Conservation (phyloP, 2,113 vertebrate genomes). For the Ophthalmolycus amberensis region DNA sequence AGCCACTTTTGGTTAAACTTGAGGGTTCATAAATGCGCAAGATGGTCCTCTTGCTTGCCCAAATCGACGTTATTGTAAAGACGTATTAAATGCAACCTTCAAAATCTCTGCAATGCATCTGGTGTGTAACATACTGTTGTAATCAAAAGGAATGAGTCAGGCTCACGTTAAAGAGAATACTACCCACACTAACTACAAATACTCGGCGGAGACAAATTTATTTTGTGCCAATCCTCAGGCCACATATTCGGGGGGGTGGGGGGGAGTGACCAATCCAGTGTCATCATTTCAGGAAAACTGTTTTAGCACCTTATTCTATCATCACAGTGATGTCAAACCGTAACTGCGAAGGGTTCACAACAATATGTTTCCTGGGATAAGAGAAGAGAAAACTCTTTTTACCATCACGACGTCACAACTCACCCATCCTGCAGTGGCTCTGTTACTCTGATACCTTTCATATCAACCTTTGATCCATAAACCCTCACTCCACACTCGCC, state of each 20-base stretch:
- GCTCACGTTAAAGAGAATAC: background rate
- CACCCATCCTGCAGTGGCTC: slow-evolving; percentile 50
- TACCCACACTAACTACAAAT: background rate
- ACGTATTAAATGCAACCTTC: background rate
- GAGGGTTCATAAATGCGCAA: background rate
- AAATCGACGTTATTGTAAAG: background rate
- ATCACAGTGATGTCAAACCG: slow-evolving; percentile 23
- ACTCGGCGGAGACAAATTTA: background rate
- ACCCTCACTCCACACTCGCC: slow-evolving; percentile 56
- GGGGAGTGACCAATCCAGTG: background rate
- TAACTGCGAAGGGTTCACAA: background rate
- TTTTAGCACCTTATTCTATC: slow-evolving; percentile 46
- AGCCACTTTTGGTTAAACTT: background rate
- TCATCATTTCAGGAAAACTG: slow-evolving; percentile 8
- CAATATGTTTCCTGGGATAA: slow-evolving; percentile 30
- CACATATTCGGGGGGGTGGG: background rate
- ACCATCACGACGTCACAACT: slow-evolving; percentile 42
- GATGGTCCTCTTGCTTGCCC: background rate
- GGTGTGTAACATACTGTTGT: background rate
- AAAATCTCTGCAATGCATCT: background rate
- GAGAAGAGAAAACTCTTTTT: slow-evolving; percentile 38
- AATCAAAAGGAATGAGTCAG: background rate
- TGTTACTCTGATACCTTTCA: slow-evolving; percentile 54
- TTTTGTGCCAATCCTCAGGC: slow-evolving; percentile 37
- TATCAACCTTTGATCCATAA: slow-evolving; percentile 52